Conservation (phyloP, 2,888 invertebrate species). For the Xanthia togata region DNA sequence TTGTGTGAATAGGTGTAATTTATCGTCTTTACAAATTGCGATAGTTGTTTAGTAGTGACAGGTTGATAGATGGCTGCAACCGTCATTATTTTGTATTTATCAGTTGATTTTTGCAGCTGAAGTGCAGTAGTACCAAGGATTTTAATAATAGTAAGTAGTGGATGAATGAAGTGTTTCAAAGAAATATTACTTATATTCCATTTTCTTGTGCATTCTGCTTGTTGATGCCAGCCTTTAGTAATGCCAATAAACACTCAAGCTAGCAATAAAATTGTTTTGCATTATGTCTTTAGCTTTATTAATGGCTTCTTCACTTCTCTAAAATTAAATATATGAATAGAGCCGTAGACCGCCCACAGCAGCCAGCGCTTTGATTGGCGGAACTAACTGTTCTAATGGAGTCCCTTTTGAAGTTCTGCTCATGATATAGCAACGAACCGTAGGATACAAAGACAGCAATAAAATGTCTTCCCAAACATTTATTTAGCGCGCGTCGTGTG, state of each 20-base stretch:
- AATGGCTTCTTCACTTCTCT: not conserved
- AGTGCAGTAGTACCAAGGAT: not conserved
- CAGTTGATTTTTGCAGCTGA: constrained; percentile 25
- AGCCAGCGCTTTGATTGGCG: constrained; percentile 10
- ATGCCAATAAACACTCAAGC: not conserved
- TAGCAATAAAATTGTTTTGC: not conserved
- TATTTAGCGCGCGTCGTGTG: constrained; percentile 64
- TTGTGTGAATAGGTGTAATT: constrained; percentile 49
- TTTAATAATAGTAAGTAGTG: constrained; percentile 4
- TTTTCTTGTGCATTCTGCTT: not conserved
- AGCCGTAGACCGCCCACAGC: not conserved
- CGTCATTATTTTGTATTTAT: constrained; percentile 28
- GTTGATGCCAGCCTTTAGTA: not conserved
- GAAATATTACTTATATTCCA: not conserved
- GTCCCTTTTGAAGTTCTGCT: constrained; percentile 34
- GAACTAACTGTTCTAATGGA: constrained; percentile 20
- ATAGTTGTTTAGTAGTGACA: constrained; percentile 35
- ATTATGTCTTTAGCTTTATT: not conserved
- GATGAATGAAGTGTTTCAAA: not conserved
- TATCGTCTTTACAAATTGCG: constrained; percentile 37
- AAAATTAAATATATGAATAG: constrained; percentile 9
- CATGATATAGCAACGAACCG: not conserved
- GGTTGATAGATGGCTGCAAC: constrained; percentile 36
- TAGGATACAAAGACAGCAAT: constrained; percentile 53
- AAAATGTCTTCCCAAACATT: constrained; percentile 61